phyloP scores from a whole-genome alignment of 2,113 vertebrate species.

The Atlantisia rogersi region DNA sequence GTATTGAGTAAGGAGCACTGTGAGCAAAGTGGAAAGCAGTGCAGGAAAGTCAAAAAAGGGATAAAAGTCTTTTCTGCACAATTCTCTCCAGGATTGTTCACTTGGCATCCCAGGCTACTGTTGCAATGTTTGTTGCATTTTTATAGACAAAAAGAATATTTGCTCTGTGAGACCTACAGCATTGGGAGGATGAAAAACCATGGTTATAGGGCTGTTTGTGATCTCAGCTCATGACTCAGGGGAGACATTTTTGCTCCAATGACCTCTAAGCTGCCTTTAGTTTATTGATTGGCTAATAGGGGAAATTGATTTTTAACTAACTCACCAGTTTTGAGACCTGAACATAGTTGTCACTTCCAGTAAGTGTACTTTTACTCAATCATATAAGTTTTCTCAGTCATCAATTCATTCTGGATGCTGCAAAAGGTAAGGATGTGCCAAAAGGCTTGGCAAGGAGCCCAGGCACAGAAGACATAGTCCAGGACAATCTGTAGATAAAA shows the following conservation, averaged over 20 bases:
- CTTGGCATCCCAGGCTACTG: not conserved
- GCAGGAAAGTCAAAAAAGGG: not conserved
- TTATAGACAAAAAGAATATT: not conserved
- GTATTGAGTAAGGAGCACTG: not conserved
- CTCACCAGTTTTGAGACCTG: slow-evolving; percentile 13
- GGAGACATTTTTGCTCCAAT: not conserved
- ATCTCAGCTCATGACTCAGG: not conserved
- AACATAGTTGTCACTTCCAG: slow-evolving; percentile 43
- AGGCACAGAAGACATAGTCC: not conserved
- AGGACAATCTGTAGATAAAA: not conserved
- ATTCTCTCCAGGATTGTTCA: not conserved
- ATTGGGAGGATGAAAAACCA: not conserved
- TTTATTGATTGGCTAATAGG: slow-evolving; percentile 60
- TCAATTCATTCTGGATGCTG: slow-evolving; percentile 4
- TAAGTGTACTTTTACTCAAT: slow-evolving; percentile 30
- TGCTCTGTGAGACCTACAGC: not conserved
- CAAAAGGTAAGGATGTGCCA: not conserved
- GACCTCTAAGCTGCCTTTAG: slow-evolving; percentile 41
- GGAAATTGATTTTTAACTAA: slow-evolving; percentile 62
- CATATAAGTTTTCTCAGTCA: not conserved
- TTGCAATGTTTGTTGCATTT: not conserved
- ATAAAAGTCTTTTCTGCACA: not conserved
- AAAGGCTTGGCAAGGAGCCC: slow-evolving; percentile 21
- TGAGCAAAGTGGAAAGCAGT: not conserved
- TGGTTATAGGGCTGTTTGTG: not conserved